Conservation (phyloP, 1,140 invertebrate genomes). For the Hylaeus anthracinus region DNA sequence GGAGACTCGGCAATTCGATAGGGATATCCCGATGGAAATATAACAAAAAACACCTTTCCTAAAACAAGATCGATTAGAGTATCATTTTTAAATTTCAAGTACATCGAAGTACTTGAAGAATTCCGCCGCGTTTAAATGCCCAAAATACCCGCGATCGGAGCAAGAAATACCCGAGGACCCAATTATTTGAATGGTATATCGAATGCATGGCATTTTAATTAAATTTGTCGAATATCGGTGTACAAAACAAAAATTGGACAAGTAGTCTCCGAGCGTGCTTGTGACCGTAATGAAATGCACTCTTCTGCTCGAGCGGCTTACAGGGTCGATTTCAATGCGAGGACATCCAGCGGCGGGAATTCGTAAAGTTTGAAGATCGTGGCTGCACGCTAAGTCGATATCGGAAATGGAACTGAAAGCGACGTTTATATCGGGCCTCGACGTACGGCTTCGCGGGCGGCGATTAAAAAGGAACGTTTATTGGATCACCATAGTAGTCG, state of each 20-base stretch:
- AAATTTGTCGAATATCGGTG: too few species aligned
- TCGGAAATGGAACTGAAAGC: constrained; percentile 40
- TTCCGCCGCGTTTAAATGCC: too few species aligned
- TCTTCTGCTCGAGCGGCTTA: constrained; percentile 44
- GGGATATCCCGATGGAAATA: too few species aligned
- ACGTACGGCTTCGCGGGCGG: constrained; percentile 15
- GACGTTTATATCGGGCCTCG: constrained; percentile 43
- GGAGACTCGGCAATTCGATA: too few species aligned
- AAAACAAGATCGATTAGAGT: too few species aligned
- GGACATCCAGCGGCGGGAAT: constrained; percentile 20
- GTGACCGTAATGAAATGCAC: constrained; percentile 44
- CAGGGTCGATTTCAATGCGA: constrained; percentile 34
- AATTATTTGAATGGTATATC: too few species aligned
- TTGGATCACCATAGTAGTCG: background rate
- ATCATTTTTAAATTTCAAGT: too few species aligned
- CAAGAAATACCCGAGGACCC: too few species aligned
- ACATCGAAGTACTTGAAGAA: too few species aligned
- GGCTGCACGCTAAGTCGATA: constrained; percentile 34
- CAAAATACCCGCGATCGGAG: too few species aligned
- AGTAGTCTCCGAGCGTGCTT: constrained; percentile 8
- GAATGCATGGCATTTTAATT: too few species aligned
- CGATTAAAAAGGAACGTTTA: constrained; percentile 30
- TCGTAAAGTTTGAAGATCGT: constrained; percentile 40
- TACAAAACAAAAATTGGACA: background rate
- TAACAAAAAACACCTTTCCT: too few species aligned